These are phyloP conservation scores for Silurus asotus DNA, from an alignment of 2,113 vertebrate genomes.

Conservation along the genomic window DNA sequence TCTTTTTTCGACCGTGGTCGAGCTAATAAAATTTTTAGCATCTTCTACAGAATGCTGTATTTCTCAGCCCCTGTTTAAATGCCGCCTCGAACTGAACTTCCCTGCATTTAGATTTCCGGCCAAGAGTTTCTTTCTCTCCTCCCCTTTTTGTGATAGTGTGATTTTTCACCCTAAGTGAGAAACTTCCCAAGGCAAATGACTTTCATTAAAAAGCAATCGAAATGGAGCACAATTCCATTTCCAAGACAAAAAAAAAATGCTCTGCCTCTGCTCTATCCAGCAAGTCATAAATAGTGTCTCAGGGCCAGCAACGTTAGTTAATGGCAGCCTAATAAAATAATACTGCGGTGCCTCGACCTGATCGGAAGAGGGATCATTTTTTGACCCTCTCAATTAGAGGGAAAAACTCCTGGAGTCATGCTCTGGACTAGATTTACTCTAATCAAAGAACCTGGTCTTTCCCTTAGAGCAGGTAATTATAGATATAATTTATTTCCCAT, in stretches of 20 bases:
- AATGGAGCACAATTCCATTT: conserved; percentile 31
- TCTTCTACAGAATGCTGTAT: conserved; percentile 3
- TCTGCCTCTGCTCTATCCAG: conserved; percentile 12
- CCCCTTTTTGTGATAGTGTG: not conserved
- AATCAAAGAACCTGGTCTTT: conserved; percentile 29
- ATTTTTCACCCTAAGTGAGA: conserved; percentile 43
- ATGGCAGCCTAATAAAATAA: conserved; percentile 53
- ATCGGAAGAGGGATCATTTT: conserved; percentile 24
- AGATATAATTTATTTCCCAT: conserved; percentile 33
- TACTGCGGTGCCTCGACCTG: conserved; percentile 31
- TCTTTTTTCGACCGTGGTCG: not conserved
- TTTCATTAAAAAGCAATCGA: conserved; percentile 56
- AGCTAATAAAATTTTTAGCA: conserved; percentile 34
- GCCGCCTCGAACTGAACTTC: not conserved
- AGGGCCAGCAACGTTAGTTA: conserved; percentile 38
- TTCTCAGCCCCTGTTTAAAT: not conserved
- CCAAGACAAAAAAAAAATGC: conserved; percentile 8
- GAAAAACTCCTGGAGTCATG: conserved; percentile 29
- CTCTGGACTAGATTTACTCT: conserved; percentile 26
- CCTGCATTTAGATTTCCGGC: conserved; percentile 7
- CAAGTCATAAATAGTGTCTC: conserved; percentile 36
- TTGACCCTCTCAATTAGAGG: conserved; percentile 18
- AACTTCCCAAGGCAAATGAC: conserved; percentile 48
- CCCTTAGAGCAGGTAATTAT: conserved; percentile 38
- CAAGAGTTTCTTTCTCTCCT: not conserved